Evolutionary conservation across 1,140 invertebrate species (phyloP).

Genomic region (Marisa cornuarietis): DNA sequence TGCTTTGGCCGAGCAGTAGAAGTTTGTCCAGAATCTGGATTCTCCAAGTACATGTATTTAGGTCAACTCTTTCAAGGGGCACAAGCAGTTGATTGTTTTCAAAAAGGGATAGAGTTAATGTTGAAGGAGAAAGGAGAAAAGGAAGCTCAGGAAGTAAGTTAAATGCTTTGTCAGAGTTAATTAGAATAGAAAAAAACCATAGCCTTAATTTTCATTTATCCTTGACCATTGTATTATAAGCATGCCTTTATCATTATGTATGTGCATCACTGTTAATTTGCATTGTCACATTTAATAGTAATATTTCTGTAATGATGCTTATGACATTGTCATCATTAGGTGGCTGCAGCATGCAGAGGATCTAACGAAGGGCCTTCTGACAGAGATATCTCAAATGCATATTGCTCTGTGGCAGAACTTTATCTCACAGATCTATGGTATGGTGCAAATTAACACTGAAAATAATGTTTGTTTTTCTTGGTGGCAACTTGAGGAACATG

Average conservation of each 20-base stretch:
- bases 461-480: not conserved
- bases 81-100: conserved; percentile 63
- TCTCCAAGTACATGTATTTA: conserved; percentile 66
- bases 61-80: conserved; percentile 63
- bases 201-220: too few relatives aligned
- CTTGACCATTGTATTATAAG: too few relatives aligned
- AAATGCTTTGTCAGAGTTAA: not conserved
- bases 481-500: too few relatives aligned
- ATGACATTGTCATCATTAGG: conserved; percentile 17
- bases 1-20: conserved; percentile 63
- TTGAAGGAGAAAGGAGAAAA: conserved; percentile 43
- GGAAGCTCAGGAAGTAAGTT: conserved; percentile 40
- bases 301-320: too few relatives aligned
- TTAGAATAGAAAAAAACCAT: not conserved
- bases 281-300: too few relatives aligned
- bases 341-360: conserved; percentile 49
- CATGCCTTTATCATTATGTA: too few relatives aligned
- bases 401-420: conserved; percentile 66
- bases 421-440: conserved; percentile 68
- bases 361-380: conserved; percentile 31
- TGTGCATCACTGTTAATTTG: too few relatives aligned
- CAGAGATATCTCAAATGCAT: conserved; percentile 64
- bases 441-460: not conserved
- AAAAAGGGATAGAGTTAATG: conserved; percentile 66
- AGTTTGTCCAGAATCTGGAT: conserved; percentile 62